These are phyloP conservation scores for Semicossyphus pulcher DNA, from an alignment of 2,113 vertebrate genomes.

Conservation along the genomic window DNA sequence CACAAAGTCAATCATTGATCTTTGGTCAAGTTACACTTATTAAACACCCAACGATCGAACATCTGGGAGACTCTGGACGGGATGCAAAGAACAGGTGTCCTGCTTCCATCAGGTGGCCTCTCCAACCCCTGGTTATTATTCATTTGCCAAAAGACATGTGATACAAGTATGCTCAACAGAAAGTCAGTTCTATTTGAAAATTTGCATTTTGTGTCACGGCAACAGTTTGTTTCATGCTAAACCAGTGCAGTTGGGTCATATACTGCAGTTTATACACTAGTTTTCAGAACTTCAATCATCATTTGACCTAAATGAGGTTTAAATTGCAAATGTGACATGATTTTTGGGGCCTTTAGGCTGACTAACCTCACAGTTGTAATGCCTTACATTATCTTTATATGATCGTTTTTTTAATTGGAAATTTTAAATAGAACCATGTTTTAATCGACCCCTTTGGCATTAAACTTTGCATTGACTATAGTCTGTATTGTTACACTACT, in stretches of 20 bases:
- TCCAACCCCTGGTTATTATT: too few relatives aligned
- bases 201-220: background rate
- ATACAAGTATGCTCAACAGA: too few relatives aligned
- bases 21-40: too few relatives aligned
- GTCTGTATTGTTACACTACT: background rate
- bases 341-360: conserved; percentile 25
- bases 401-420: conserved; percentile 30
- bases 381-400: background rate
- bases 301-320: conserved; percentile 29
- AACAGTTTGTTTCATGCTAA: background rate
- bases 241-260: background rate
- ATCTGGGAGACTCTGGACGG: too few relatives aligned
- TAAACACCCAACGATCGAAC: too few relatives aligned
- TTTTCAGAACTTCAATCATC: conserved; percentile 15
- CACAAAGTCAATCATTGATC: too few relatives aligned
- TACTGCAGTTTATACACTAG: background rate
- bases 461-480: background rate
- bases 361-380: background rate
- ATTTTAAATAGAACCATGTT: conserved; percentile 14
- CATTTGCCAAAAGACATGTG: too few relatives aligned
- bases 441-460: background rate
- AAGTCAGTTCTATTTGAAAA: too few relatives aligned
- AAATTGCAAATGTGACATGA: conserved; percentile 7
- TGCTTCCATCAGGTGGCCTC: too few relatives aligned
- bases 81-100: too few relatives aligned